Evolutionary conservation across 2,797 vertebrate species (phyloP), one percentile per base, ranked within the genome.

Genomic region (Scolopax bukidnonensis): DNA sequence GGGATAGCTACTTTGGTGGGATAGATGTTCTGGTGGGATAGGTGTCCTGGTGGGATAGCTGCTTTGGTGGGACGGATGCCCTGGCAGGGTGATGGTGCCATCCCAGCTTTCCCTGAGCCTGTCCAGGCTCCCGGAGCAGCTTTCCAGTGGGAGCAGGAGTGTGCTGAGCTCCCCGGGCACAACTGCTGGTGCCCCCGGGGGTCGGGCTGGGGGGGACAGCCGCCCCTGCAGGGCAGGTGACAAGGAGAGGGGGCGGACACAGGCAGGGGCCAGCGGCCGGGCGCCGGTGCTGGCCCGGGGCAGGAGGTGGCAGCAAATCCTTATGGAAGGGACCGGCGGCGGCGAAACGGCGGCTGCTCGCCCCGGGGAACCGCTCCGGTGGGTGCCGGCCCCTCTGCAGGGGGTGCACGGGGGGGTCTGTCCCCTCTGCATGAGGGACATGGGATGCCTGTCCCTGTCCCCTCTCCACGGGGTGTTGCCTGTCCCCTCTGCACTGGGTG

Each of bases 271-370:
- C 23, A 10, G 19, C 28, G 25, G 33, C 4, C 4, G 32, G 65
- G 40, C 40, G 9, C 15, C 27, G 64, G 28, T 9, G 81, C 40
- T 16, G 56, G 85, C 1, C 12, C 47, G n/a, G 6, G 3, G 56
- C 87, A 96, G 96, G 78, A 97, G 97, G 85, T 78, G 97, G 84
- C 95, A 97, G 97, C 61, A 98, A 69, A 97, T 30, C 73, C 50
- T 54, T 12, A 69, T 13, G 81, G 67, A 79, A 91, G 24, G 4
- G 73, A 43, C 33, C 19, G 60, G 77, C 14, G 5, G 74, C 53
- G 1, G 16, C 23, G 50, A 20, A 25, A 33, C 54, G 27, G 73
- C 54, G 57, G 74, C 36, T 51, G 57, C 57, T 18, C 6, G 24
- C 9, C 11, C 12, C 27, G 27, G 51, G 30, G 40, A 48, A 24